Evolutionary conservation across 2,888 invertebrate genomes (phyloP), one percentile per base, ranked within the genome.

Genomic region (Lordiphosa andalusiaca): DNA sequence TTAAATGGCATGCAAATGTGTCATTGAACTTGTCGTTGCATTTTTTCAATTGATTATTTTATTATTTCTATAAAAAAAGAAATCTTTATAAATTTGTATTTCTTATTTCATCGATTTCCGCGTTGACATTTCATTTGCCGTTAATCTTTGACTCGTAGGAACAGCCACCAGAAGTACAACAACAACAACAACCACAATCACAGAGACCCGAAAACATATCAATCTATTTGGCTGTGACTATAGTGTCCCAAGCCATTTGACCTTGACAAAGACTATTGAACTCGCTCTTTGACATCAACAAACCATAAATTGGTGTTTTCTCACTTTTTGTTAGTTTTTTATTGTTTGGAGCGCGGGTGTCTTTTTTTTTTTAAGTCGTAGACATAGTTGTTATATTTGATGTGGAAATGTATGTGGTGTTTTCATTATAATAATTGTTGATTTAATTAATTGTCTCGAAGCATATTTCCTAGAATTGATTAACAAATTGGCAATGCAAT

Each of bases 201-300:
- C 9, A 39, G 30, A 25, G 30, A 48, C 51, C 50, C 46, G 46
- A 64, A 60, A 67, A 71, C 63, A 69, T 73, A 69, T 72, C 69
- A 73, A 71, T 60, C 59, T 58, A 51, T 50, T 53, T 38, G 54
- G 59, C 70, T 73, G 60, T 65, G 57, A n/a, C n/a, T n/a, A n/a
- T n/a, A 6, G 54, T 10, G 25, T n/a, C 49, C 30, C 52, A 46
- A 36, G 41, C 21, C 30, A 46, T 37, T 41, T 67, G 69, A 75
- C 73, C 73, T 74, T 73, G 67, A 47, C 60, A 52, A 51, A 69
- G 73, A 63, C 53, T 44, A 64, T 44, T 67, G 69, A 73, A 73
- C 75, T 60, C 42, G 10, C 40, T 53, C 53, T 67, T 71, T 70
- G 71, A 70, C 53, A 60, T 40, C 37, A 51, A 30, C 25, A 46